Conservation (phyloP, 2,113 vertebrate genomes). For the Pelobates fuscus region DNA sequence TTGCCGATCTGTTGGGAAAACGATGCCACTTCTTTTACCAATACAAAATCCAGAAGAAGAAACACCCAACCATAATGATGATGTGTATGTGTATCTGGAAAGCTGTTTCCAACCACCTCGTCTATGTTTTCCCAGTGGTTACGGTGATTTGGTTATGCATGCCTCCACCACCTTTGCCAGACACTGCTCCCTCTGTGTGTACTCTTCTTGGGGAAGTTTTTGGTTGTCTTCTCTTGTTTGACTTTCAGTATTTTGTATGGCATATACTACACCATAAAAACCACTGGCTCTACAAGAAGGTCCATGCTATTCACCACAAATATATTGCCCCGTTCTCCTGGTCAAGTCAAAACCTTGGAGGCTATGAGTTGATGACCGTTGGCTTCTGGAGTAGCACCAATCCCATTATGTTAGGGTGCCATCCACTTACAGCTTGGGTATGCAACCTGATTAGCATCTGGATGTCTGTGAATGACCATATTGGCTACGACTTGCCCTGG, state of each 20-base stretch:
- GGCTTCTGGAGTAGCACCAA: constrained; percentile 66
- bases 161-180: constrained; percentile 63
- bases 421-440: constrained; percentile 67
- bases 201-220: constrained; percentile 62
- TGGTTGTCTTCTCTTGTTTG: constrained; percentile 68
- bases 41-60: constrained; percentile 66
- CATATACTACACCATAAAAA: constrained; percentile 55
- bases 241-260: constrained; percentile 76
- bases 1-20: constrained; percentile 65
- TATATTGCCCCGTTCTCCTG: constrained; percentile 66
- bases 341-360: constrained; percentile 67
- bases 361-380: constrained; percentile 67
- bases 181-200: constrained; percentile 59
- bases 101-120: constrained; percentile 68
- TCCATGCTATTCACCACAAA: constrained; percentile 69
- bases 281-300: constrained; percentile 63
- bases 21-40: constrained; percentile 60
- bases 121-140: constrained; percentile 68
- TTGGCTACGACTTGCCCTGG: constrained; percentile 73
- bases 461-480: constrained; percentile 76
- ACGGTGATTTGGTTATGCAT: constrained; percentile 70
- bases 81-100: constrained; percentile 63
- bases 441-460: constrained; percentile 75
- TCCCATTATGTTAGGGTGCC: constrained; percentile 63
- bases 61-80: constrained; percentile 55